phyloP scores from a whole-genome alignment of 2,888 invertebrate genomes.

The Hermaeophaga mercurialis region DNA sequence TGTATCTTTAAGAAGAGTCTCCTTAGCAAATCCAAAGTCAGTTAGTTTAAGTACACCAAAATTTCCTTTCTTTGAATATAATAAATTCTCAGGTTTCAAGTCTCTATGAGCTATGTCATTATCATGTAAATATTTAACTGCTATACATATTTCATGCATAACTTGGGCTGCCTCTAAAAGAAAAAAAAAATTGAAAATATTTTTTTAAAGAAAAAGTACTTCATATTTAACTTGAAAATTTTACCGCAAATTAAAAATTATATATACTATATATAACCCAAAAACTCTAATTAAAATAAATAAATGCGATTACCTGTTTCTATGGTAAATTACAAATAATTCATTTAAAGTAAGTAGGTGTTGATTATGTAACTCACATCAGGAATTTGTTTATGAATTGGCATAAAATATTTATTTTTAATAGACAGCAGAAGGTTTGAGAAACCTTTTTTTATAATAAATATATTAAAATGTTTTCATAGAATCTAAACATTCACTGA shows the following conservation, averaged over 20 bases:
- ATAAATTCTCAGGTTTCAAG: conserved; percentile 95
- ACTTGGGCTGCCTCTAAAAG: conserved; percentile 85
- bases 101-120: conserved; percentile 96
- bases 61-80: conserved; percentile 79
- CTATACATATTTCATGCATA: conserved; percentile 95
- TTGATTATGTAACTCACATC: not conserved
- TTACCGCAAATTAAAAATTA: no score
- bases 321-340: no score
- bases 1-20: conserved; percentile 82
- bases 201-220: no score
- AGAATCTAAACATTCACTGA: no score
- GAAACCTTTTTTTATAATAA: no score
- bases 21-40: conserved; percentile 99
- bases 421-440: not conserved
- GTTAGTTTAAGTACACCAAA: conserved; percentile 92
- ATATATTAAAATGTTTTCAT: not conserved
- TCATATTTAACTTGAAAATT: no score
- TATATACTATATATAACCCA: no score
- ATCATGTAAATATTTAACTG: conserved; percentile 91
- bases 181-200: conserved; percentile 46
- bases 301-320: no score
- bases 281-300: no score
- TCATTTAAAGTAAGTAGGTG: not conserved
- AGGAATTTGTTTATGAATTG: not conserved
- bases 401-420: not conserved